These are phyloP conservation scores for Meloidogyne chitwoodi DNA, from an alignment of 1,140 invertebrate genomes.

Conservation along the genomic window DNA sequence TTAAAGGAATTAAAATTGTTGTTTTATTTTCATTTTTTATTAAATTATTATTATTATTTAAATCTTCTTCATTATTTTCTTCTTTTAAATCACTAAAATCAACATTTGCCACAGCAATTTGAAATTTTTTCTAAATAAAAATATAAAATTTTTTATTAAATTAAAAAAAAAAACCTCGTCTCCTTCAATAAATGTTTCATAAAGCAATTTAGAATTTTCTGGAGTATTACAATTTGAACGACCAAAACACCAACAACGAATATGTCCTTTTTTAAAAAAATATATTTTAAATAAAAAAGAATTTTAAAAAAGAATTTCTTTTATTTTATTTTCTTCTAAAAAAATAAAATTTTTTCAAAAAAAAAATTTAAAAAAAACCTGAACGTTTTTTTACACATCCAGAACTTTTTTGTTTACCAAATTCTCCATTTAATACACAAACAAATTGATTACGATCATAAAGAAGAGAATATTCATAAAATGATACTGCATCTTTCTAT, in stretches of 20 bases:
- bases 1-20: background rate
- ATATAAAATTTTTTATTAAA: background rate
- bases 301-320: too few relatives aligned
- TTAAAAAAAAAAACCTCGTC: constrained; percentile 6
- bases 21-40: background rate
- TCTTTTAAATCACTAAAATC: constrained; percentile 8
- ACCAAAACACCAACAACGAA: constrained; percentile 47
- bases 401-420: constrained; percentile 22
- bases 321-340: too few relatives aligned
- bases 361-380: constrained; percentile 21
- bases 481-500: constrained; percentile 28
- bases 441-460: constrained; percentile 50
- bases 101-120: background rate
- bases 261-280: constrained; percentile 16
- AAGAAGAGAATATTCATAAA: constrained; percentile 41
- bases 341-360: too few relatives aligned
- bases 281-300: too few relatives aligned
- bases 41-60: background rate
- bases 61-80: background rate
- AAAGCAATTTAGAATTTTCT: constrained; percentile 34
- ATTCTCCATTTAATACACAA: constrained; percentile 43
- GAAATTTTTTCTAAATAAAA: background rate
- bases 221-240: constrained; percentile 38
- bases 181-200: constrained; percentile 23
- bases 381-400: constrained; percentile 34